Base-by-base conservation (phyloP, 2,888 invertebrate genomes). In the Ectemnius cavifrons region DNA sequence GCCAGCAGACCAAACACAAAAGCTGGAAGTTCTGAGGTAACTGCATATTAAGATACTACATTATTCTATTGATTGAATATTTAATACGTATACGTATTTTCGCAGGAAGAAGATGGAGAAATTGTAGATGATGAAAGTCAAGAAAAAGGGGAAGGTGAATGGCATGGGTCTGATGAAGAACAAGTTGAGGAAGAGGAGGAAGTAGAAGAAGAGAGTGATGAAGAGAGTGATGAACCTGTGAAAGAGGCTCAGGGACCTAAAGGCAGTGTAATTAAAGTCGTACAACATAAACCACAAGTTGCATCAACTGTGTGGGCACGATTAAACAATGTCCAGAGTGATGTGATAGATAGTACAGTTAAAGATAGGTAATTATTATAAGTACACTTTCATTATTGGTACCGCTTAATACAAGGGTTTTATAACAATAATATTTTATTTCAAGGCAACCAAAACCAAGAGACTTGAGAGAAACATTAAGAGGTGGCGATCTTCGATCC, bases 271-370 rank as follows among this genome's bases (percentile, higher is more conserved):
- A 92, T 92, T 87, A 93, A 93, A 84, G 92, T 92, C 83, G 93
- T 93, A 60, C 92, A 92, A 85, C 90, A 85, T 81, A 90, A 90
- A 72, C 90, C 90, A 57, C 91, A 88, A 65, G 89, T 89, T 64
- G 88, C 90, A 16, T 91, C 91, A 5, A 93, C 91, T 85, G 93
- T 94, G 4, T 94, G 94, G 94, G 92, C 93, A 5, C 92, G 93
- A 88, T 87, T 94, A 78, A 93, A 93, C 79, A 74, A 85, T 27
- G 77, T 81, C 4, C 84, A 85, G 77, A 86, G 83, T 67, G 83
- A 84, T 56, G 56, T 70, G 6, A 77, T 46, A 58, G 79, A 84
- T 20, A 81, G 72, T 20, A 73, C 75, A 11, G 63, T 77, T 5
- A 81, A 82, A 47, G 85, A 84, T 18, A 85, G 87, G 88, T 87